These are phyloP conservation scores for Lycaon pictus DNA, from an alignment of 2,113 vertebrate genomes.

Conservation along the genomic window DNA sequence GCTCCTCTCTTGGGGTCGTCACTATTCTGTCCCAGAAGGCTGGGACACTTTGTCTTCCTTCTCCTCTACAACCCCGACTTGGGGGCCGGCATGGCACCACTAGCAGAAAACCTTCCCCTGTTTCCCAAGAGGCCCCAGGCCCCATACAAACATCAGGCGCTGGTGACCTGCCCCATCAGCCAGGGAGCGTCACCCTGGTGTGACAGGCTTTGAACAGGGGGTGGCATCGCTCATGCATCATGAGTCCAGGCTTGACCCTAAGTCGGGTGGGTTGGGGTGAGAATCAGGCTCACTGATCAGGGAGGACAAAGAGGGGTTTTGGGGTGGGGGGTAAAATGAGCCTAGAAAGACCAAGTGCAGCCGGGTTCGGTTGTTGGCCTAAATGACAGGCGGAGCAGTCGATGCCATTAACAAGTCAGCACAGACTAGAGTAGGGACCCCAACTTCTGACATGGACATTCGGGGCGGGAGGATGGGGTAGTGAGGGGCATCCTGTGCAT, in stretches of 20 bases:
- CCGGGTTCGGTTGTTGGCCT: neutral
- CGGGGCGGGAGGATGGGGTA: neutral
- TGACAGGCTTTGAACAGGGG: neutral
- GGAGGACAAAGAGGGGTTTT: neutral
- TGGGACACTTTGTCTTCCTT: neutral
- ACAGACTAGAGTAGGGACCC: accelerated
- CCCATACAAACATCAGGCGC: neutral
- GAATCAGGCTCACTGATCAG: neutral
- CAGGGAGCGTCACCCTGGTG: accelerated
- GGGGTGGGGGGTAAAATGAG: accelerated
- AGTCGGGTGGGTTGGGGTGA: accelerated
- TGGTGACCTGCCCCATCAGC: neutral
- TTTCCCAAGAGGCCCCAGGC: neutral
- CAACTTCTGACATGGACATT: neutral
- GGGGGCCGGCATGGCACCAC: too few relatives aligned
- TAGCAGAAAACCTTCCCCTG: neutral
- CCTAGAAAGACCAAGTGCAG: neutral
- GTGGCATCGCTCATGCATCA: too few relatives aligned
- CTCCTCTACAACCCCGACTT: neutral
- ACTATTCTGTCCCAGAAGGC: too few relatives aligned
- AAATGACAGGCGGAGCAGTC: neutral
- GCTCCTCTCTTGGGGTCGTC: accelerated
- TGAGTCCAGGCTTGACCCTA: neutral
- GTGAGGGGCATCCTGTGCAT: neutral
- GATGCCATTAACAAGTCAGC: neutral